Conservation (phyloP, 2,113 vertebrate genomes). For the Cyanoderma ruficeps region DNA sequence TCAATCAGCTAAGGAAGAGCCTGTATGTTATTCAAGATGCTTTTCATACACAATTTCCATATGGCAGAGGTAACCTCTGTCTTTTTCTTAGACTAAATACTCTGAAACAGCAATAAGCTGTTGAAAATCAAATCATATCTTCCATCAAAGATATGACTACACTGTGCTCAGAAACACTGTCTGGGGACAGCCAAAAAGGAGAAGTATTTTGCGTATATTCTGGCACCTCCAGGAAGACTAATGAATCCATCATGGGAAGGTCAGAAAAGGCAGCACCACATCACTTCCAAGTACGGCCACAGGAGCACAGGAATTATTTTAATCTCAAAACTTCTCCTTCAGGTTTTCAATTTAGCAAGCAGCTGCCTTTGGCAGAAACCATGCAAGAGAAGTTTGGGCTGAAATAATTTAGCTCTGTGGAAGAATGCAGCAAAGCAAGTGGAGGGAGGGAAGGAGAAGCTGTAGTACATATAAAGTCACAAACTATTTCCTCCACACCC, state of each 20-base stretch:
- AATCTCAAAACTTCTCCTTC: not conserved
- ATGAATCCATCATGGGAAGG: constrained; percentile 8
- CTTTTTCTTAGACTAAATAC: not conserved
- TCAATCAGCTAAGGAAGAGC: not conserved
- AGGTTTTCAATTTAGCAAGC: not conserved
- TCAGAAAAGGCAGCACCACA: not conserved
- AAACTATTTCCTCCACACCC: not conserved
- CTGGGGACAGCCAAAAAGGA: not conserved
- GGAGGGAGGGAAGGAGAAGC: not conserved
- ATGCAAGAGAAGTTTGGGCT: not conserved
- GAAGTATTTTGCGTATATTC: not conserved
- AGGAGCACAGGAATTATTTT: constrained; percentile 9
- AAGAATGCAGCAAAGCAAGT: not conserved
- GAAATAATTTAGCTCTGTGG: not conserved
- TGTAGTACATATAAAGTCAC: not conserved
- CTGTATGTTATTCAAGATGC: not conserved
- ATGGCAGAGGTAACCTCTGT: not conserved
- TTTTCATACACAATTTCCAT: not conserved
- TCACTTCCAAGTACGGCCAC: not conserved
- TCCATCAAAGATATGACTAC: not conserved
- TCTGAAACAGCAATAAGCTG: not conserved
- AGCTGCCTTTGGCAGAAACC: not conserved
- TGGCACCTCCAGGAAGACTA: constrained; percentile 39
- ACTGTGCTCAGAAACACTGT: constrained; percentile 28
- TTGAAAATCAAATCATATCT: constrained; percentile 38